These are phyloP conservation scores for Acleris holmiana DNA, from an alignment of 2,888 invertebrate genomes.

Conservation along the genomic window DNA sequence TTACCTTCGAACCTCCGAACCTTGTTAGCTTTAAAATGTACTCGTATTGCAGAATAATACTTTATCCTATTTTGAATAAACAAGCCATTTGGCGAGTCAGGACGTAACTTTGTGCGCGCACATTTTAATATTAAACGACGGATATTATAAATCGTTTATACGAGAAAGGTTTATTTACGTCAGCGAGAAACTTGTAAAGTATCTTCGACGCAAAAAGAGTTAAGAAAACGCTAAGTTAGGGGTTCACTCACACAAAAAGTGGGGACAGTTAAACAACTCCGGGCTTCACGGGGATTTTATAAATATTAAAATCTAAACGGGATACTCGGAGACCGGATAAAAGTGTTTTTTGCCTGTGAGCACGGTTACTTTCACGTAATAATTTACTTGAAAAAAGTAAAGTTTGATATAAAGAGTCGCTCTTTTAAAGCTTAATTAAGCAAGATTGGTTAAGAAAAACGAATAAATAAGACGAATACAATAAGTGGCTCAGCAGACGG, in stretches of 20 bases:
- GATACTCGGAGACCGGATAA: constrained; percentile 63
- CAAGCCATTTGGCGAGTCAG: not conserved
- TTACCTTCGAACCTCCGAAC: not conserved
- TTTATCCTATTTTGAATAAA: constrained; percentile 1
- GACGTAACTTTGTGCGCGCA: not conserved
- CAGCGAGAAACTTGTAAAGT: constrained; percentile 74
- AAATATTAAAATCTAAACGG: constrained; percentile 73
- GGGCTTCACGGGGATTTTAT: constrained; percentile 70
- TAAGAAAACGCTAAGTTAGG: constrained; percentile 77
- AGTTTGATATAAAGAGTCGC: not conserved
- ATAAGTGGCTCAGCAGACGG: too few relatives aligned
- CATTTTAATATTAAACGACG: constrained; percentile 23
- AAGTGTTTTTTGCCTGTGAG: constrained; percentile 50
- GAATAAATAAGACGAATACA: too few relatives aligned
- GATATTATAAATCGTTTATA: constrained; percentile 31
- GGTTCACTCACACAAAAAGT: constrained; percentile 47
- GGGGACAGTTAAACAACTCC: constrained; percentile 55
- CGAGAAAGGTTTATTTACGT: constrained; percentile 53
- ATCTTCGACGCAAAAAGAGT: constrained; percentile 69
- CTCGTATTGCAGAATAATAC: not conserved
- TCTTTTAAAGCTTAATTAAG: too few relatives aligned
- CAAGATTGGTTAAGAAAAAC: too few relatives aligned
- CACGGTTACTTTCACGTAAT: not conserved
- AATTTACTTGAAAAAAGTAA: not conserved
- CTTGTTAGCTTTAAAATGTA: not conserved